These are phyloP conservation scores for Temnothorax curvispinosus DNA, from an alignment of 1,140 invertebrate species.

Conservation along the genomic window DNA sequence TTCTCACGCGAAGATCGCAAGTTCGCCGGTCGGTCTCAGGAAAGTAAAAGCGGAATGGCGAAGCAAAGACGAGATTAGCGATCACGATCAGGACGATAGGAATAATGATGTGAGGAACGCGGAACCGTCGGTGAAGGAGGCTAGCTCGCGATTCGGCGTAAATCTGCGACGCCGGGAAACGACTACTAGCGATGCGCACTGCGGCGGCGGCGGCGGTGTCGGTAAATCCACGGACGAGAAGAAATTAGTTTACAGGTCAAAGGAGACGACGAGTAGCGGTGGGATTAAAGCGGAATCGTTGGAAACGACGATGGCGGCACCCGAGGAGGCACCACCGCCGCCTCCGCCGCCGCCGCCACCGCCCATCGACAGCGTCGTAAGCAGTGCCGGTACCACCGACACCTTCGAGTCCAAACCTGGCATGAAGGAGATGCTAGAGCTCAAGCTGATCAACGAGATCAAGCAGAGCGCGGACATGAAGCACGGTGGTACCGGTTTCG, in stretches of 20 bases:
- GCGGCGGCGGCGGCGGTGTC: slow-evolving; percentile 84
- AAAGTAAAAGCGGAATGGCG: slow-evolving; percentile 82
- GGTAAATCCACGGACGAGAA: slow-evolving; percentile 81
- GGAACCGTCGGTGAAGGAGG: slow-evolving; percentile 89
- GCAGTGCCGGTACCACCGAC: slow-evolving; percentile 57
- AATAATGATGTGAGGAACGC: slow-evolving; percentile 88
- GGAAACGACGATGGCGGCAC: slow-evolving; percentile 72
- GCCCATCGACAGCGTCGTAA: slow-evolving; percentile 60
- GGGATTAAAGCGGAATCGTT: slow-evolving; percentile 22
- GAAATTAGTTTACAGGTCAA: slow-evolving; percentile 75
- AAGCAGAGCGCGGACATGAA: slow-evolving; percentile 91
- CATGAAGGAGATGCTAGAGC: slow-evolving; percentile 92
- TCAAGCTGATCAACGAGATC: slow-evolving; percentile 93
- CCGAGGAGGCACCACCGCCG: slow-evolving; percentile 77
- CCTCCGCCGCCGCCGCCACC: slow-evolving; percentile 80
- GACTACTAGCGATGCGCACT: slow-evolving; percentile 68
- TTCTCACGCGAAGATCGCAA: slow-evolving; percentile 64
- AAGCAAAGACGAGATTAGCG: slow-evolving; percentile 79
- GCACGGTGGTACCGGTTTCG: slow-evolving; percentile 66
- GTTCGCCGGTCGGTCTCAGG: slow-evolving; percentile 82
- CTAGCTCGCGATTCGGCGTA: slow-evolving; percentile 90
- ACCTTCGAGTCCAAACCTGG: slow-evolving; percentile 83
- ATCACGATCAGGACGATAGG: slow-evolving; percentile 80
- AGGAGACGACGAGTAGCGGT: slow-evolving; percentile 72
- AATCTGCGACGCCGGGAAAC: slow-evolving; percentile 89